Percentiles rank a stretch among this genome's conserved stretches.
phyloP scores from a whole-genome alignment of 2,888 invertebrate genomes.

The Cataglyphis rosenhaueri region DNA sequence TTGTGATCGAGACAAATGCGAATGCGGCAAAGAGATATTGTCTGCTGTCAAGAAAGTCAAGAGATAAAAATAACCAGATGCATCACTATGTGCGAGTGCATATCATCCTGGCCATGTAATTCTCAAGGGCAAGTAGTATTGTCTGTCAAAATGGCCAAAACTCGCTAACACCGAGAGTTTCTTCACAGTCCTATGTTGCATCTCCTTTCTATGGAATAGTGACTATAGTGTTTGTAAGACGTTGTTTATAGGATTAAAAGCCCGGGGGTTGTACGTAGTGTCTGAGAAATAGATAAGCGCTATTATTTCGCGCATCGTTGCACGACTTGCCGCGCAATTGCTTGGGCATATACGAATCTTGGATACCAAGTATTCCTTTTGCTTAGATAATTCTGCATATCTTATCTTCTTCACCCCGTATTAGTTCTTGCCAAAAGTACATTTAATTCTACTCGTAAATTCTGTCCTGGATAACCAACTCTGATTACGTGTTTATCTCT shows the following conservation, averaged over 20 bases:
- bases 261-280: neutral
- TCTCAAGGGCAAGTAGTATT: neutral
- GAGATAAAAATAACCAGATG: slow-evolving; percentile 28
- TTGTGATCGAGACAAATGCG: slow-evolving; percentile 46
- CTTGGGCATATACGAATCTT: slow-evolving; percentile 1
- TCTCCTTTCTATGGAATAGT: neutral
- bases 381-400: slow-evolving; percentile 36
- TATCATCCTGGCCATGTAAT: slow-evolving; percentile 4
- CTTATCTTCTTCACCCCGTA: slow-evolving; percentile 5
- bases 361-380: slow-evolving; percentile 14
- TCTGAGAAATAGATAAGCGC: slow-evolving; percentile 34
- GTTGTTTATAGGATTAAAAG: slow-evolving; percentile 40
- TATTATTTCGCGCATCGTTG: slow-evolving; percentile 45
- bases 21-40: slow-evolving; percentile 28
- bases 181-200: neutral
- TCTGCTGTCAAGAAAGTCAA: slow-evolving; percentile 24
- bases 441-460: slow-evolving; percentile 23
- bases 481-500: slow-evolving; percentile 15
- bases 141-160: neutral
- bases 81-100: neutral
- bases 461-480: slow-evolving; percentile 19
- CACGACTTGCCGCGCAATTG: slow-evolving; percentile 36
- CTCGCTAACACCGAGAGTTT: slow-evolving; percentile 8
- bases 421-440: slow-evolving; percentile 9
- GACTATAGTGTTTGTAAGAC: neutral